phyloP scores from a whole-genome alignment of 2,797 vertebrate species.

The Champsocephalus esox region DNA sequence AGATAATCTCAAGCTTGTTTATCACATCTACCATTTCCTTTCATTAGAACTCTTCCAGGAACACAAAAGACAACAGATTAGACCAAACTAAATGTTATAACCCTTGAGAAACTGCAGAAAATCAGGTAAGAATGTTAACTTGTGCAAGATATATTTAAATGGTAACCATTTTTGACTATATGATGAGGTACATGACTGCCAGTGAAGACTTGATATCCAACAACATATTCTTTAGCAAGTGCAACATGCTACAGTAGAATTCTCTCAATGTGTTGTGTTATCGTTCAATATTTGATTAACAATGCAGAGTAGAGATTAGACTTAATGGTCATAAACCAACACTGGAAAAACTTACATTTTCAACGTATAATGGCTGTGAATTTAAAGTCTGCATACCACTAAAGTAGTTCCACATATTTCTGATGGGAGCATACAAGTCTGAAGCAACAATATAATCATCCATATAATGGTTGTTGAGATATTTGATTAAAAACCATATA shows the following conservation, averaged over 20 bases:
- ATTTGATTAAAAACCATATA: not conserved
- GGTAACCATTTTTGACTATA: not conserved
- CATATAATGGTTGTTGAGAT: too few species aligned
- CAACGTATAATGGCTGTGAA: too few species aligned
- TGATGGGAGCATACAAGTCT: not conserved
- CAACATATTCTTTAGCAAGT: not conserved
- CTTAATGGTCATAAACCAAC: too few species aligned
- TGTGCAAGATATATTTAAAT: not conserved
- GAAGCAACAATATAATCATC: not conserved
- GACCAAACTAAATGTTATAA: not conserved
- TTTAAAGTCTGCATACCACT: not conserved
- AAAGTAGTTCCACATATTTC: not conserved
- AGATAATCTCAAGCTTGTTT: slow-evolving; percentile 12
- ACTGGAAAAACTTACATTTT: too few species aligned
- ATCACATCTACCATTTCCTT: slow-evolving; percentile 20
- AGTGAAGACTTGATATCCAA: not conserved
- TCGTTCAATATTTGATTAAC: too few species aligned
- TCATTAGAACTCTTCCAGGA: slow-evolving; percentile 21
- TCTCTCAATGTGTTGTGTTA: not conserved
- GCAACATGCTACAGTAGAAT: not conserved
- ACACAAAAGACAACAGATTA: not conserved
- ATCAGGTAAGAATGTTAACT: not conserved
- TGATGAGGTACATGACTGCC: not conserved
- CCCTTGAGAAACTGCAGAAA: not conserved
- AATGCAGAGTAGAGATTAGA: too few species aligned